A percentile compares a stretch with the other conserved stretches of the same genome.
These are phyloP conservation scores for Tachuris rubrigastra DNA, from an alignment of 2,113 vertebrate species.

Conservation along the genomic window DNA sequence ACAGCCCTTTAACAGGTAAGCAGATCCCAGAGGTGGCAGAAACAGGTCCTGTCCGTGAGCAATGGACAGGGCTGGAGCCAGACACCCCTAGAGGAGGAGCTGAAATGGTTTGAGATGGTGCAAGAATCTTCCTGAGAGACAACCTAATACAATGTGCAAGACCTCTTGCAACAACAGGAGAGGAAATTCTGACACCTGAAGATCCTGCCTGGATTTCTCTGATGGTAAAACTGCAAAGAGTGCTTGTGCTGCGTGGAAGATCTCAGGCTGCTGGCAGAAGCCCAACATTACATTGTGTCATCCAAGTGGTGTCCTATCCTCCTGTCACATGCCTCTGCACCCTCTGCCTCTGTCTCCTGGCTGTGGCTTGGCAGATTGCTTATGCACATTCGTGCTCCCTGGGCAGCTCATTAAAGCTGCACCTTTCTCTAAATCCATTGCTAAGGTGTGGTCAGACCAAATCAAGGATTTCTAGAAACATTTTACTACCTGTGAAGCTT, in stretches of 20 bases:
- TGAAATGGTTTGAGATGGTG: neutral
- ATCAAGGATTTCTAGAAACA: neutral
- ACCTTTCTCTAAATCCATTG: neutral
- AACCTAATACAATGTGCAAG: neutral
- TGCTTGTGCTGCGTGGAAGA: fast-evolving
- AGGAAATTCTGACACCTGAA: neutral
- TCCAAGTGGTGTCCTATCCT: neutral
- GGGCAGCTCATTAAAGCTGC: neutral
- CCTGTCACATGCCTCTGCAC: neutral
- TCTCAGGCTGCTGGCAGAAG: neutral
- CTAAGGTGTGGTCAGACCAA: neutral
- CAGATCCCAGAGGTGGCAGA: neutral
- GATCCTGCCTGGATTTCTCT: neutral
- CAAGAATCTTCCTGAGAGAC: neutral
- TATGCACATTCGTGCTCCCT: neutral
- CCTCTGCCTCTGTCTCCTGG: neutral
- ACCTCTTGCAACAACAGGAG: neutral
- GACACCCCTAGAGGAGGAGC: neutral
- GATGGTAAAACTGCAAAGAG: neutral
- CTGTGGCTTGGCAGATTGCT: neutral
- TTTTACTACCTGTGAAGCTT: neutral
- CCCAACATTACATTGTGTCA: neutral
- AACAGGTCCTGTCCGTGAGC: neutral
- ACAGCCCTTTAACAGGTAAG: neutral
- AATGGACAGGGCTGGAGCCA: neutral